A percentile compares a stretch with the other conserved stretches of the same genome.
These are phyloP conservation scores for Moxostoma hubbsi DNA, from an alignment of 2,797 vertebrate genomes.

Conservation along the genomic window DNA sequence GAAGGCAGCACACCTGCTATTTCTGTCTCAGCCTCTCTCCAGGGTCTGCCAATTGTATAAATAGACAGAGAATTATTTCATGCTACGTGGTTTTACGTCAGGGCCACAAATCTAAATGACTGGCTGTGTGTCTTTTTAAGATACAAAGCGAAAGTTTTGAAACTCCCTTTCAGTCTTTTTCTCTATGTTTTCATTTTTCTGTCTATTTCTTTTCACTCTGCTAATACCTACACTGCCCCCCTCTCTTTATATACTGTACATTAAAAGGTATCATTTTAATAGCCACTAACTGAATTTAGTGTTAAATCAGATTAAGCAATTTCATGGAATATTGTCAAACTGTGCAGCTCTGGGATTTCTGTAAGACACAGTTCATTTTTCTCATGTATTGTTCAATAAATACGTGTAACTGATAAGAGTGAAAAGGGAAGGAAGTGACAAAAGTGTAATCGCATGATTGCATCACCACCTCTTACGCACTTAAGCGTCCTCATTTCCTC, in stretches of 20 bases:
- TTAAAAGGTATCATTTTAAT: not conserved
- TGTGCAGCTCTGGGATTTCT: too few species aligned
- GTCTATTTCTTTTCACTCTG: not conserved
- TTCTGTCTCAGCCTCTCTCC: constrained; percentile 79
- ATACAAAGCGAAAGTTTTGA: not conserved
- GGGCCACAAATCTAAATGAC: constrained; percentile 65
- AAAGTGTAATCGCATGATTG: constrained; percentile 37
- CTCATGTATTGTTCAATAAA: not conserved
- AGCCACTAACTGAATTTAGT: not conserved
- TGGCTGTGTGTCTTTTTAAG: constrained; percentile 47
- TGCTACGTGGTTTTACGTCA: constrained; percentile 72
- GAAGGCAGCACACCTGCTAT: constrained; percentile 94
- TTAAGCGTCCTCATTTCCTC: constrained; percentile 60
- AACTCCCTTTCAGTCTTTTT: not conserved
- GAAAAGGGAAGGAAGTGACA: constrained; percentile 44
- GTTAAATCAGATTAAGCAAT: not conserved
- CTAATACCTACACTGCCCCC: not conserved
- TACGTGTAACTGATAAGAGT: constrained; percentile 1
- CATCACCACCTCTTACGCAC: constrained; percentile 37
- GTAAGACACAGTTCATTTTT: too few species aligned
- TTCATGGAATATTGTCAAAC: not conserved
- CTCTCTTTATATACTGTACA: not conserved
- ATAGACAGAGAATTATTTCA: constrained; percentile 84
- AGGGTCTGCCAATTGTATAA: constrained; percentile 69
- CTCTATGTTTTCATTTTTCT: not conserved